phyloP scores from a whole-genome alignment of 2,113 vertebrate genomes.

The Ceyx margarethae region DNA sequence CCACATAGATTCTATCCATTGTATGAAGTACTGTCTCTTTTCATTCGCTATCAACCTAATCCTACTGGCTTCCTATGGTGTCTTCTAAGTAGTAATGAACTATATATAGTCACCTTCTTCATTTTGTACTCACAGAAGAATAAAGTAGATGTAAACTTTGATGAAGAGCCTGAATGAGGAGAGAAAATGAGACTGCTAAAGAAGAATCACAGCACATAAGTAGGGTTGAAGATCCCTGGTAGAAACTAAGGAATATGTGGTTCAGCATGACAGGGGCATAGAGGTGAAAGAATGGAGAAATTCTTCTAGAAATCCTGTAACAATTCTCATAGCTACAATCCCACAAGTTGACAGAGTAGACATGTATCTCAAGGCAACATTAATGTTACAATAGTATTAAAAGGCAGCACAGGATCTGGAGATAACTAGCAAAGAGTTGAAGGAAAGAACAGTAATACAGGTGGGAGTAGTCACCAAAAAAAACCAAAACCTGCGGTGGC shows the following conservation, averaged over 20 bases:
- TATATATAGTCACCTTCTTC: not conserved
- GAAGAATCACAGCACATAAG: not conserved
- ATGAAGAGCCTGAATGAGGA: not conserved
- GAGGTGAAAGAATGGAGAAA: not conserved
- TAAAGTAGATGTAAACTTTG: not conserved
- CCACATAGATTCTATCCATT: not conserved
- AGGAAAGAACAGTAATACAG: not conserved
- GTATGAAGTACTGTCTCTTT: not conserved
- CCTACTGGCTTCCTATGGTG: not conserved
- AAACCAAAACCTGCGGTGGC: too few relatives aligned
- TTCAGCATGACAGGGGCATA: not conserved
- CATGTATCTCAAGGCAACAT: not conserved
- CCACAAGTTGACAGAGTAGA: not conserved
- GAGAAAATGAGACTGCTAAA: not conserved
- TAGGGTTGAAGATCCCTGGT: not conserved
- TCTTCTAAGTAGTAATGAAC: not conserved
- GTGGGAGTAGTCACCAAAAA: not conserved
- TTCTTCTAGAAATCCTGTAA: not conserved
- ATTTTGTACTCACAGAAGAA: not conserved
- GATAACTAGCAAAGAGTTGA: not conserved
- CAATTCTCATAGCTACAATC: not conserved
- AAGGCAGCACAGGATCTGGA: not conserved
- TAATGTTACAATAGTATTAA: not conserved
- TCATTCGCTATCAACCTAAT: not conserved
- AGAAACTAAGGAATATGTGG: not conserved